Evolutionary conservation across 2,888 invertebrate genomes (phyloP), one percentile per base, ranked within the genome.

Genomic region (Macrophya alboannulata): DNA sequence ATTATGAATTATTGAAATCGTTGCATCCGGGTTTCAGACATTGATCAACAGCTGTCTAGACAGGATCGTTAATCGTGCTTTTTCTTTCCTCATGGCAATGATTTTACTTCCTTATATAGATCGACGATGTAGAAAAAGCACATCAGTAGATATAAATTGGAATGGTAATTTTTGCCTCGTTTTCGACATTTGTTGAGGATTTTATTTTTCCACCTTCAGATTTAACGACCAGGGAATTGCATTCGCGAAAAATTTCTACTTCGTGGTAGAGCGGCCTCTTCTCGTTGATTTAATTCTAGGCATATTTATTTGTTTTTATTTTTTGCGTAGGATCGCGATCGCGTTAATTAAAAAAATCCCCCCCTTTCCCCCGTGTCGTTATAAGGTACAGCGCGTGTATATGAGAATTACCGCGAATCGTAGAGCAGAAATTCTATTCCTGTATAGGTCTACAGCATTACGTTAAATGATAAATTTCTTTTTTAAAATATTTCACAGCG

Each of bases 301-400:
- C n/a, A 68, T 68, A 37, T 62, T 15, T n/a, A 0, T 37, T 43
- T 62, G 5, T 40, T 3, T 43, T 15, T n/a, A 6, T 37, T 25
- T 81, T 25, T 40, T 12, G 43, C 62, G 77, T 51, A 40, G 55
- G 17, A 51, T 55, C 62, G 81, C 40, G 43, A 62, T 81, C 37
- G 21, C 43, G 62, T 21, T 81, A 81, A 81, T 81, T 62, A 81
- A 62, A 81, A 79, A 62, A 77, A 55, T 62, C 40, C 62, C n/a
- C 62, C 5, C 81, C 62, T 62, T 21, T 62, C n/a, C 62, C 5
- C 81, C 62, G 43, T 31, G 31, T 81, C 81, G 81, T 43, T 81
- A 31, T 31, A 31, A 37, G 77, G 51, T 55, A 55, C 8, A 55
- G 31, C 55, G 55, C 37, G 15, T n/a, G 17, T 12, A 21, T 37